Evolutionary conservation across 2,797 vertebrate species (phyloP).

Genomic region (Argyrosomus regius): DNA sequence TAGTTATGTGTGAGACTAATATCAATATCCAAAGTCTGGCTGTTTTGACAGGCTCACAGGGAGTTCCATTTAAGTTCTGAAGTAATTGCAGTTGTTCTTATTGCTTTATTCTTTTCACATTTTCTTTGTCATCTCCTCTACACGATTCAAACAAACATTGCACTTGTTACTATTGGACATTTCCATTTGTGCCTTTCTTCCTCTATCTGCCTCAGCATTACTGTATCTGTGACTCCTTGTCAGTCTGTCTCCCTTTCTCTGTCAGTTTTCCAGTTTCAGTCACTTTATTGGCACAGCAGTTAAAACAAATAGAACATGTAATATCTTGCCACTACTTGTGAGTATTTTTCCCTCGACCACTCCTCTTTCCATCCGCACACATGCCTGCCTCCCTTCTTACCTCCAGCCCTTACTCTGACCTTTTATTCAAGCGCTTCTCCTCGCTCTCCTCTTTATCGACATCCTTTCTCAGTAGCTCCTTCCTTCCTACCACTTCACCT

Average conservation of each 20-base stretch:
- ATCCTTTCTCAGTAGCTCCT: conserved; percentile 52
- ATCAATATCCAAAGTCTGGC: conserved; percentile 48
- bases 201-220: conserved; percentile 53
- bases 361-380: neutral
- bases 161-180: conserved; percentile 42
- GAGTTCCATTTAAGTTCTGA: conserved; percentile 28
- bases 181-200: conserved; percentile 29
- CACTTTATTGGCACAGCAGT: conserved; percentile 52
- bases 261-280: conserved; percentile 58
- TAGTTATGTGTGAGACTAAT: conserved; percentile 37
- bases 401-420: conserved; percentile 64
- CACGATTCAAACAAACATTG: conserved; percentile 49
- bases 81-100: conserved; percentile 27
- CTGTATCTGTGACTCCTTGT: conserved; percentile 29
- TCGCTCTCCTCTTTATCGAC: conserved; percentile 54
- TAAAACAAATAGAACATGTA: conserved; percentile 51
- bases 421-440: conserved; percentile 65
- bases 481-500: conserved; percentile 69
- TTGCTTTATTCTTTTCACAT: conserved; percentile 35
- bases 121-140: conserved; percentile 10
- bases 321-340: conserved; percentile 43
- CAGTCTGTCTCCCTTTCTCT: conserved; percentile 25
- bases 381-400: conserved; percentile 28
- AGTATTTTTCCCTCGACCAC: conserved; percentile 5
- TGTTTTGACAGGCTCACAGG: conserved; percentile 50